Evolutionary conservation across 2,888 invertebrate species (phyloP).

Genomic region (Epinotia brunnichana): DNA sequence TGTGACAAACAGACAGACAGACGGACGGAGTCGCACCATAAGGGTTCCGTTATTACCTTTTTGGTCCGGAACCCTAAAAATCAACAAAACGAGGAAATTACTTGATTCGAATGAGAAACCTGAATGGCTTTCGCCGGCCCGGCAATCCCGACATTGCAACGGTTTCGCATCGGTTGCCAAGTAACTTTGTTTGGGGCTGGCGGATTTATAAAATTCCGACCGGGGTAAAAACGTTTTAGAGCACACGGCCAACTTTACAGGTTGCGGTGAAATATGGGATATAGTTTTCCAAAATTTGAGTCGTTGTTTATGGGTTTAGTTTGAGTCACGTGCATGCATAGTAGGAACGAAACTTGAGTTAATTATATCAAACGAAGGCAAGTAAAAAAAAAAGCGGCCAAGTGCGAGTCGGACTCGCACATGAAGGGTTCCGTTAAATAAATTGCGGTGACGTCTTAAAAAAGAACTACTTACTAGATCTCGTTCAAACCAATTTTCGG

Average conservation of each 20-base stretch:
- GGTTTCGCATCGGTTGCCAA: constrained; percentile 40
- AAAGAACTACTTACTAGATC: too few relatives aligned
- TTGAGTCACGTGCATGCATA: neutral
- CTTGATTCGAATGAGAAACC: constrained; percentile 4
- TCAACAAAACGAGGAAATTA: constrained; percentile 20
- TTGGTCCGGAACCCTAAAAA: neutral
- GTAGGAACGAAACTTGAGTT: too few relatives aligned
- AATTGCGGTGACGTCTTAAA: too few relatives aligned
- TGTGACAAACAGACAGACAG: too few relatives aligned
- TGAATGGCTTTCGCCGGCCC: constrained; percentile 6
- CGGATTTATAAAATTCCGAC: constrained; percentile 30
- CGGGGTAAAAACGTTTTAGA: constrained; percentile 20
- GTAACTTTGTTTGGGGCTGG: constrained; percentile 32
- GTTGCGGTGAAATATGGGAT: constrained; percentile 20
- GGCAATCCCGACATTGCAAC: constrained; percentile 17
- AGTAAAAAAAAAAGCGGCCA: too few relatives aligned
- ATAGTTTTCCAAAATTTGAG: constrained; percentile 22
- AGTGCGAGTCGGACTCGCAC: too few relatives aligned
- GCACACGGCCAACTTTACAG: constrained; percentile 30
- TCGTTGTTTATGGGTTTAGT: constrained; percentile 25
- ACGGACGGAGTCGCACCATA: too few relatives aligned
- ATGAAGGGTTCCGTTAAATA: too few relatives aligned
- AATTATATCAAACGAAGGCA: too few relatives aligned
- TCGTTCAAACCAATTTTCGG: too few relatives aligned
- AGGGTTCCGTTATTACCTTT: too few relatives aligned